Conservation (phyloP, 2,888 invertebrate genomes). For the Oscheius sp. region DNA sequence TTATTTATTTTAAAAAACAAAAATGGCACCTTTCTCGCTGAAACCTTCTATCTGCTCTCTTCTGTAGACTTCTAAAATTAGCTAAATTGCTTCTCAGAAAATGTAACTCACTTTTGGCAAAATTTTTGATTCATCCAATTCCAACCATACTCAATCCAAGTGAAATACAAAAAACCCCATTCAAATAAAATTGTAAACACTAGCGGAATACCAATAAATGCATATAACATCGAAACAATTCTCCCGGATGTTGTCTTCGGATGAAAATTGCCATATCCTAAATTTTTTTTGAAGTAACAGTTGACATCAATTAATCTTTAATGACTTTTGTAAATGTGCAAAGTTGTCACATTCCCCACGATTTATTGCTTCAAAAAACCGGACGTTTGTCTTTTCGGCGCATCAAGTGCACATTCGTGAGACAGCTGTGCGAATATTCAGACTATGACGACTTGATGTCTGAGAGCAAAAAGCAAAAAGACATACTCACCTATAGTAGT, state of each 20-base stretch:
- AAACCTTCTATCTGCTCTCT: constrained; percentile 41
- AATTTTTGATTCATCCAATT: constrained; percentile 54
- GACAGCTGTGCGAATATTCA: constrained; percentile 16
- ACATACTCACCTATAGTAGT: constrained; percentile 55
- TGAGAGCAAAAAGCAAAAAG: background rate
- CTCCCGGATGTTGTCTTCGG: constrained; percentile 53
- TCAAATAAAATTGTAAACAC: constrained; percentile 59
- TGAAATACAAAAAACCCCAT: constrained; percentile 61
- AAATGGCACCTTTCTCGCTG: constrained; percentile 36
- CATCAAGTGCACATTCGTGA: constrained; percentile 1
- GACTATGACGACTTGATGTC: background rate
- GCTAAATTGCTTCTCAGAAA: background rate
- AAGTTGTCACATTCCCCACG: too few species aligned
- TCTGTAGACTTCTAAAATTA: constrained; percentile 45
- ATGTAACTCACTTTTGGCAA: constrained; percentile 47
- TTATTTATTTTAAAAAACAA: background rate
- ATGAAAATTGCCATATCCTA: constrained; percentile 59
- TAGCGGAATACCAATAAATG: constrained; percentile 57
- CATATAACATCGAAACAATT: constrained; percentile 60
- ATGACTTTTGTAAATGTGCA: background rate
- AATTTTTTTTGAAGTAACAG: background rate
- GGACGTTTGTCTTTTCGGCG: constrained; percentile 16
- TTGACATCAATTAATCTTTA: background rate
- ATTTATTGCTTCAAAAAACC: constrained; percentile 8
- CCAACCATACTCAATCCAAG: constrained; percentile 59